Base-by-base conservation (phyloP, 2,113 vertebrate genomes). In the Chaenogobius annularis region DNA sequence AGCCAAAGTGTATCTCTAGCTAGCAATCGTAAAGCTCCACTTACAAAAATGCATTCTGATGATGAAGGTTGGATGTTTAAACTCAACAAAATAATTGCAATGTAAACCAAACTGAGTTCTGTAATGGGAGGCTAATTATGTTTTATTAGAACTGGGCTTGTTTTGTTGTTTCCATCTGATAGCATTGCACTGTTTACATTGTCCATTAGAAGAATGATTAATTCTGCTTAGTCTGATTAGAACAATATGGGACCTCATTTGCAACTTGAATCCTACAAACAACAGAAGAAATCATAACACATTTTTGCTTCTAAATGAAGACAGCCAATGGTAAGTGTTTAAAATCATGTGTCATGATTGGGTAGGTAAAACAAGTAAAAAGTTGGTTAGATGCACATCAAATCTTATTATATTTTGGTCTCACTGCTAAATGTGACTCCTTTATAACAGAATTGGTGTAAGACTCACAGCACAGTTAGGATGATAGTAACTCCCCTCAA, bases 101-200 rank as follows among this genome's bases (percentile, higher is more conserved):
- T 26, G 11, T 1, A n/a, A 46, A 50, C 40, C 12, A 11, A 26
- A 20, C 2, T 14, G 66, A 15, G 15, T 54, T 68, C 58, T 79
- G 22, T 65, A 66, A 67, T 70, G 69, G 66, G 40, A 68, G 66
- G 59, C 43, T 75, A 71, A 84, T 75, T 75, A 15, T 3, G 35
- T 17, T 74, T 77, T 63, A 56, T 74, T 72, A 58, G 10, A 11
- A 62, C 31, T 44, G 0, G 2, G 19, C 65, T 54, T 63, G 50
- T 70, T 43, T 62, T 73, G 72, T 62, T 69, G 7, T 23, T 64
- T 70, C 13, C 8, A 81, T 72, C 37, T 64, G 55, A 77, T 64
- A 69, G 78, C 78, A 77, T 17, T 37, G 5, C 14, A 10, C 15
- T 62, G 31, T 62, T 62, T 62, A 35, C 31, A 19, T 62, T 35